Evolutionary conservation across 2,888 invertebrate species (phyloP).

Genomic region (Andricus quercusramuli): DNA sequence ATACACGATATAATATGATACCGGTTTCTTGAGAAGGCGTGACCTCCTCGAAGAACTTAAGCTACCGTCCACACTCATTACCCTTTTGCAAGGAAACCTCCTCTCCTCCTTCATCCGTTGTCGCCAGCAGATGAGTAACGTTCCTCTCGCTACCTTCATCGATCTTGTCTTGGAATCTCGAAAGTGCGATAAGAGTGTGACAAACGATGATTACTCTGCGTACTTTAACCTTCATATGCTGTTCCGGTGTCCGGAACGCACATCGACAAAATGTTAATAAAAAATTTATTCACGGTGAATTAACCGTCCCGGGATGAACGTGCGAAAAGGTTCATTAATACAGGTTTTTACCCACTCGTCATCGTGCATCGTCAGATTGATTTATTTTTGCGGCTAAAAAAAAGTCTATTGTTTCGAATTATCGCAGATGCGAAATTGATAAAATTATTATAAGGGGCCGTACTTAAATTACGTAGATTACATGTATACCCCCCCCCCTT

Average conservation of each 20-base stretch:
- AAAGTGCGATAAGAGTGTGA: slow-evolving; percentile 40
- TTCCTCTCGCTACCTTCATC: slow-evolving; percentile 36
- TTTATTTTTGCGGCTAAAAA: slow-evolving; percentile 35
- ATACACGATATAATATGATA: too few relatives aligned
- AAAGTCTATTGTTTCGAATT: too few relatives aligned
- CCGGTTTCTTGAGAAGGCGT: slow-evolving; percentile 58
- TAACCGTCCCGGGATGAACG: background rate
- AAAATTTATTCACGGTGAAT: slow-evolving; percentile 38
- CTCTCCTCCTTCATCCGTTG: background rate
- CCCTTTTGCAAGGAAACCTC: slow-evolving; percentile 42
- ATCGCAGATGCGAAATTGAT: too few relatives aligned
- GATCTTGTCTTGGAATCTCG: slow-evolving; percentile 37
- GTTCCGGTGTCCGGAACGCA: slow-evolving; percentile 23
- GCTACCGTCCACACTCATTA: slow-evolving; percentile 70
- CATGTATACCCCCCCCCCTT: too few relatives aligned
- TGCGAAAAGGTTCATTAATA: slow-evolving; percentile 9
- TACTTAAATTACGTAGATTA: too few relatives aligned
- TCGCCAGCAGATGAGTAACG: slow-evolving; percentile 28
- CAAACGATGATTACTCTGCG: slow-evolving; percentile 40
- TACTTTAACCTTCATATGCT: slow-evolving; percentile 35
- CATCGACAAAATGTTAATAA: slow-evolving; percentile 16
- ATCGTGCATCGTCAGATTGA: background rate
- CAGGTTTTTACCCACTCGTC: slow-evolving; percentile 16
- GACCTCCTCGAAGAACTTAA: slow-evolving; percentile 63
- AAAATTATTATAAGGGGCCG: too few relatives aligned